Evolutionary conservation across 2,797 vertebrate species (phyloP).

Genomic region (Masticophis lateralis): DNA sequence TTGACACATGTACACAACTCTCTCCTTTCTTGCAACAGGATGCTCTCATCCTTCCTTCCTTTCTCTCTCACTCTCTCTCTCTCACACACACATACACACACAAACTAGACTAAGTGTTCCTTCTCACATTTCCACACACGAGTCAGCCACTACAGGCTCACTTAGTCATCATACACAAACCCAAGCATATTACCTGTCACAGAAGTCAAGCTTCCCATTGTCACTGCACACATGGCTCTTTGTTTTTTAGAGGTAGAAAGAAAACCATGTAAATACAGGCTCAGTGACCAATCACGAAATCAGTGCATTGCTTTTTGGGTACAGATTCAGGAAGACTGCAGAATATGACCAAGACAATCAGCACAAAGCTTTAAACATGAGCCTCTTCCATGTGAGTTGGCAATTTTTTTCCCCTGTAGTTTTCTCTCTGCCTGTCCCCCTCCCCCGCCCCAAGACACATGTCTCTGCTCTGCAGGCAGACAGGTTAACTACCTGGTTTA

Average conservation of each 20-base stretch:
- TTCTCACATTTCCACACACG: constrained; percentile 32
- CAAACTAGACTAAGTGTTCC: neutral
- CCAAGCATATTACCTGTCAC: neutral
- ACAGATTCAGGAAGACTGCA: constrained; percentile 10
- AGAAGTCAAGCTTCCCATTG: constrained; percentile 2
- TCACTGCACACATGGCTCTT: neutral
- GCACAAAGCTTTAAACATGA: neutral
- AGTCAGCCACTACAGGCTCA: neutral
- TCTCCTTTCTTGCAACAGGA: neutral
- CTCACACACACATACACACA: neutral
- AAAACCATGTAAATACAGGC: neutral
- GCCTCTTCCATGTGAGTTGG: constrained; percentile 11
- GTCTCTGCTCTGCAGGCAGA: neutral
- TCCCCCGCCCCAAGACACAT: neutral
- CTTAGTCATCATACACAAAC: neutral
- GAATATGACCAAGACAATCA: neutral
- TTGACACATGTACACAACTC: neutral
- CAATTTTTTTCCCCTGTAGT: neutral
- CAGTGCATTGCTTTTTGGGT: neutral
- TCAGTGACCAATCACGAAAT: neutral
- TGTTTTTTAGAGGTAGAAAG: neutral
- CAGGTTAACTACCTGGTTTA: neutral
- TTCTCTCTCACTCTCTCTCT: neutral
- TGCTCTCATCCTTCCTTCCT: neutral
- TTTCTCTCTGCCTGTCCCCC: neutral